Base-by-base conservation (phyloP, 2,113 vertebrate species). In the Myrmecobius fasciatus region DNA sequence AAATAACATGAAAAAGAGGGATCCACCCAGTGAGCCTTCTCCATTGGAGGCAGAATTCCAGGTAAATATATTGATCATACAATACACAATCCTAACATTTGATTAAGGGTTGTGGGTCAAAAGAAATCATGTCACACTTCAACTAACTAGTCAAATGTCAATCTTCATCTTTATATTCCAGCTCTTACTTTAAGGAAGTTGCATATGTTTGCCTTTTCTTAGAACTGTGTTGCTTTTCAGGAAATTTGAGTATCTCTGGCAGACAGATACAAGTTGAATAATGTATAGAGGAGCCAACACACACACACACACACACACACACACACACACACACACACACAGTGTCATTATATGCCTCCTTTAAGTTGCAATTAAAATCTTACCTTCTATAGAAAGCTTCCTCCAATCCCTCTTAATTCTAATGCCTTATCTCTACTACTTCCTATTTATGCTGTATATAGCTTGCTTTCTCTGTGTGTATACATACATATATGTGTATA, bases 11-110 rank as follows among this genome's bases (percentile, higher is more conserved):
- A 99, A 98, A 98, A 98, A 98, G 47, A 99, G 95, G 75, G 99
- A 98, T 92, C 95, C 98, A 0, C 97, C 95, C 0, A 98, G 93
- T 31, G 99, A 99, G 3, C 96, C 98, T 11, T 99, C 98, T 53
- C 98, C 99, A 0, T 97, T 99, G 95, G 99, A 99, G 91, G 98
- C 98, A 0, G 99, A 99, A 97, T 99, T 99, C 98, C 99, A 99
- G 98, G 99, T 99, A 98, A 97, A 54, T 46, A 90, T 9, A 47
- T 0, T 0, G 11, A 60, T 28, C 0, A 1, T 4, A 53, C 31
- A 20, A n/a, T 75, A n/a, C 17, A n/a, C 60, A 31, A 75, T 17
- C 12, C 31, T 36, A 31, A 67, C 60, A 36, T 36, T 36, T 36
- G 31, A 28, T 60, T 28, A 60, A 60, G 28, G 56, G 31, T 9